Conservation (phyloP, 2,888 invertebrate genomes). For the Toxonevra muliebris region DNA sequence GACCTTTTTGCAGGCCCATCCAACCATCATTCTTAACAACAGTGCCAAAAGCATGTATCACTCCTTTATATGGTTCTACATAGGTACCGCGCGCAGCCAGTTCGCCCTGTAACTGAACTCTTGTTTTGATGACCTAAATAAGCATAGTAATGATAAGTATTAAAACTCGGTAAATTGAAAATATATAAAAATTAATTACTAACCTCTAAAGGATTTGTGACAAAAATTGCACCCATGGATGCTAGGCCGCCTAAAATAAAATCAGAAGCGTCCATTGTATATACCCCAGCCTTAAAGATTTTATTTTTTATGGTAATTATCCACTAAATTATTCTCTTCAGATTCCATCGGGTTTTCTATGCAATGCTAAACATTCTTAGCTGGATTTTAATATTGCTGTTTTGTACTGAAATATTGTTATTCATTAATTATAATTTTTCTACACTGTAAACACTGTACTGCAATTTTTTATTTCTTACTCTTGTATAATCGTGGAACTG, state of each 20-base stretch:
- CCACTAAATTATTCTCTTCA: no score
- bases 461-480: no score
- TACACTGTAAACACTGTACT: no score
- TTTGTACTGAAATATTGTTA: no score
- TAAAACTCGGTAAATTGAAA: no score
- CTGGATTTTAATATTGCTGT: no score
- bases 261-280: constrained; percentile 41
- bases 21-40: constrained; percentile 82
- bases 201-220: constrained; percentile 84
- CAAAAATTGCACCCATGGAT: constrained; percentile 82
- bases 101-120: constrained; percentile 86
- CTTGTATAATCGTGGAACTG: no score
- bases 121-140: constrained; percentile 72
- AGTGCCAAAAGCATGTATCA: constrained; percentile 79
- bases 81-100: constrained; percentile 76
- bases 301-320: no score
- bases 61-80: constrained; percentile 76
- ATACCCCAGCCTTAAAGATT: no score
- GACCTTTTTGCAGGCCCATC: constrained; percentile 78
- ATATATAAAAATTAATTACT: constrained; percentile 17
- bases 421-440: no score
- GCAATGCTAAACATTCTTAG: no score
- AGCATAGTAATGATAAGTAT: neutral
- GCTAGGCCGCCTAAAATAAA: constrained; percentile 74
- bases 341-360: no score